Evolutionary conservation across 2,888 invertebrate species (phyloP).

Genomic region (Drosophila bunnanda): DNA sequence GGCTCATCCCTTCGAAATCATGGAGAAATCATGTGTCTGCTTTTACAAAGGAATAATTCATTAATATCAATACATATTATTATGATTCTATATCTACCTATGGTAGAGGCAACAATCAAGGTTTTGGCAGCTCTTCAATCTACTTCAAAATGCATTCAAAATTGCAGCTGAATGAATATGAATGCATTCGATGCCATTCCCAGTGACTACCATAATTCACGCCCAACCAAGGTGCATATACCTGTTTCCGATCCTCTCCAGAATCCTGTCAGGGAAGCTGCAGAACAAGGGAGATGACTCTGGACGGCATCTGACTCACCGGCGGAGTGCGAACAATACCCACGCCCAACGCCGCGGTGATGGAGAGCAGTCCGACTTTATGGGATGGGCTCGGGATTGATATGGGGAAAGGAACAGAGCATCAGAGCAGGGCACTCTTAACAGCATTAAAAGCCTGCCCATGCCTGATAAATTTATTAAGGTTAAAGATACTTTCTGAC

Average conservation of each 20-base stretch:
- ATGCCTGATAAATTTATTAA: conserved; percentile 20
- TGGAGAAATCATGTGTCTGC: neutral
- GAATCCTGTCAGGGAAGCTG: conserved; percentile 22
- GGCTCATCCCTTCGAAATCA: neutral
- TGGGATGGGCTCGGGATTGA: conserved; percentile 31
- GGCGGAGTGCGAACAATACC: conserved; percentile 14
- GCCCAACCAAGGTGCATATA: neutral
- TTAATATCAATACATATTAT: too few species aligned
- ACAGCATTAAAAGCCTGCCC: conserved; percentile 17
- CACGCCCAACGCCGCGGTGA: conserved; percentile 2
- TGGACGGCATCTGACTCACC: conserved; percentile 23
- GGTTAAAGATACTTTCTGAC: neutral
- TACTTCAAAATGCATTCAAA: neutral
- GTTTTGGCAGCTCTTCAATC: neutral
- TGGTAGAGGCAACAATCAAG: neutral
- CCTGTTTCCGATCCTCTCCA: conserved; percentile 18
- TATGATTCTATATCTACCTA: neutral
- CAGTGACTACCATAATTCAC: conserved; percentile 7
- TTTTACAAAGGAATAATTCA: too few species aligned
- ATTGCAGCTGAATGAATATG: conserved; percentile 1
- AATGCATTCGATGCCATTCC: conserved; percentile 6
- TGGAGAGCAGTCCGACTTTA: conserved; percentile 24
- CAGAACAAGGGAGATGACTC: conserved; percentile 22
- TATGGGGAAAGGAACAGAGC: conserved; percentile 13
- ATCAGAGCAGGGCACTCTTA: conserved; percentile 23